A percentile compares a stretch with the other conserved stretches of the same genome.
Evolutionary conservation across 64 coral and sea anemone species (phyloP).

Genomic region (Pachyseris speciosa): DNA sequence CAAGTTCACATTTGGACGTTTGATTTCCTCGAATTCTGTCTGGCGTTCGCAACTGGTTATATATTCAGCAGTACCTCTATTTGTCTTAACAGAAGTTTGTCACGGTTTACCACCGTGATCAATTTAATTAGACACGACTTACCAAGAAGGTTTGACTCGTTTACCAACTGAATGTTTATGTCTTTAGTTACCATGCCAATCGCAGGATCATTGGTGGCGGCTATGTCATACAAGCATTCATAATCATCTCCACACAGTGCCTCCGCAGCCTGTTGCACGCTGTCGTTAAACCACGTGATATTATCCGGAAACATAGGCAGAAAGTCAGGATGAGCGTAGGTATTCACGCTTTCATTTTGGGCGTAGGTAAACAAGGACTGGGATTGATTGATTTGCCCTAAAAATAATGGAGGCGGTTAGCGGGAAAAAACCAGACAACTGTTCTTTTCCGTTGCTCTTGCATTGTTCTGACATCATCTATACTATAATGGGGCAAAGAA

Average conservation of each 20-base stretch:
- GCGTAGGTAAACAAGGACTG: no score
- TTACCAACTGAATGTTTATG: no score
- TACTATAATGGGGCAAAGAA: no score
- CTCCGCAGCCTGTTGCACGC: not conserved
- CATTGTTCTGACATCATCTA: no score
- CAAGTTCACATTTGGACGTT: no score
- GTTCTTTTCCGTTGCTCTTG: no score
- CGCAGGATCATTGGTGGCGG: slow-evolving; percentile 17
- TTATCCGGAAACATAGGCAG: slow-evolving; percentile 42
- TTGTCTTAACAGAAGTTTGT: not conserved
- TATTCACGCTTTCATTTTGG: slow-evolving; percentile 61
- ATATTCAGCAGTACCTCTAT: not conserved
- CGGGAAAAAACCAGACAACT: not conserved
- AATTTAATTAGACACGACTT: slow-evolving; percentile 10
- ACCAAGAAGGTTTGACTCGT: no score
- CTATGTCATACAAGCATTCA: slow-evolving; percentile 35
- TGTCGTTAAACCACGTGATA: slow-evolving; percentile 15
- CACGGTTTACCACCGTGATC: slow-evolving; percentile 18
- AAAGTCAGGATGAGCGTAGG: not conserved
- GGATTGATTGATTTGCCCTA: no score
- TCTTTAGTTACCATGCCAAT: slow-evolving; percentile 24
- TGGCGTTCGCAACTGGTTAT: no score
- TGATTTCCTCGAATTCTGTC: no score
- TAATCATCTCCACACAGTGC: slow-evolving; percentile 8
- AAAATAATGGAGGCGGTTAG: no score